phyloP scores from a whole-genome alignment of 2,113 vertebrate species.

The Oriolus oriolus region DNA sequence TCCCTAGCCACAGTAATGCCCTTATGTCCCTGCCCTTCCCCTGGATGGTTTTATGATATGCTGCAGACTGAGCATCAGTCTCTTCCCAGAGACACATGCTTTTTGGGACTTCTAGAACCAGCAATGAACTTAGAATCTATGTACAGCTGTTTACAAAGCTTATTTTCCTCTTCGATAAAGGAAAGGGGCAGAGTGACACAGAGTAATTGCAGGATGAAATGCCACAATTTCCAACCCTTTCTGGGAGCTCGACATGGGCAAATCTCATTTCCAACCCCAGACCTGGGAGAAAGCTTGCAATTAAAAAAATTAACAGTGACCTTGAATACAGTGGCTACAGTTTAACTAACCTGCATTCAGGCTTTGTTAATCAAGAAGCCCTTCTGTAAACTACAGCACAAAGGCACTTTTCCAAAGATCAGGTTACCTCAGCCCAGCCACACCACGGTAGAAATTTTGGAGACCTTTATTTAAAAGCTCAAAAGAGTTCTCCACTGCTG shows the following conservation, averaged over 20 bases:
- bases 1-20: neutral
- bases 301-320: slow-evolving; percentile 32
- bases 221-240: neutral
- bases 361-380: neutral
- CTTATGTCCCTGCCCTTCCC: neutral
- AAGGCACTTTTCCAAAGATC: slow-evolving; percentile 21
- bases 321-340: neutral
- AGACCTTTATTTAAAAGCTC: neutral
- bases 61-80: neutral
- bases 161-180: slow-evolving; percentile 8
- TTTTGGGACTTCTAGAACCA: neutral
- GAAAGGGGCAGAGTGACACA: neutral
- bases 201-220: neutral
- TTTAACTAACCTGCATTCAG: neutral
- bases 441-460: neutral
- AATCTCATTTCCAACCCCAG: neutral
- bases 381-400: neutral
- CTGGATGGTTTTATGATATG: neutral
- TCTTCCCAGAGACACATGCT: neutral
- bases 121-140: neutral
- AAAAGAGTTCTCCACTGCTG: neutral
- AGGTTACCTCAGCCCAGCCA: slow-evolving; percentile 1
- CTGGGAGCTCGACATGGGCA: neutral
- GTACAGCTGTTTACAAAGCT: neutral
- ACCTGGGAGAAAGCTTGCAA: slow-evolving; percentile 2